phyloP scores from a whole-genome alignment of 2,797 vertebrate genomes.

The Myiothlypis chrysogaster region DNA sequence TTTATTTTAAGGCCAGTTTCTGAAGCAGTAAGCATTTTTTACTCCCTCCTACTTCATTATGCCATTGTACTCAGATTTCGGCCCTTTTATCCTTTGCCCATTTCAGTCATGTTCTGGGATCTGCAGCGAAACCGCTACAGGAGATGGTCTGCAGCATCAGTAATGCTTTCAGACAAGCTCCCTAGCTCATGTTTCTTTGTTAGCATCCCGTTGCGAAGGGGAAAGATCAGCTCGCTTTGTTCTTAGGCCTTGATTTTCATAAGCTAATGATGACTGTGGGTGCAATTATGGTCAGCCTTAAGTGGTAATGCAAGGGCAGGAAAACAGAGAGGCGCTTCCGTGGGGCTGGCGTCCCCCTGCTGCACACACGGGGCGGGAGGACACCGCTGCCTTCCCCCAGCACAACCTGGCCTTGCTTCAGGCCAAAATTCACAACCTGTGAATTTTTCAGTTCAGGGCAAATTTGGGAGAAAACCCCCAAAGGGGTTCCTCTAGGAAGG shows the following conservation, averaged over 20 bases:
- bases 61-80: constrained; percentile 63
- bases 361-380: fast-evolving
- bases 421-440: too few species aligned
- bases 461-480: too few species aligned
- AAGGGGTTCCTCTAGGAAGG: too few species aligned
- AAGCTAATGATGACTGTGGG: constrained; percentile 37
- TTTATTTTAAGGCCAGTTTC: constrained; percentile 66
- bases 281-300: constrained; percentile 28
- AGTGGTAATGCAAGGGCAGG: constrained; percentile 11
- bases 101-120: constrained; percentile 64
- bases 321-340: not conserved
- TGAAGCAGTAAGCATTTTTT: constrained; percentile 65
- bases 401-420: not conserved
- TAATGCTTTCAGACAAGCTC: constrained; percentile 38
- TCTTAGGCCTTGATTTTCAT: constrained; percentile 43
- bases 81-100: constrained; percentile 58
- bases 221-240: constrained; percentile 37
- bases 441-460: too few species aligned
- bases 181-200: constrained; percentile 39
- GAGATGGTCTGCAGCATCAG: constrained; percentile 59
- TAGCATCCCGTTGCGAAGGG: constrained; percentile 7
- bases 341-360: not conserved
- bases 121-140: constrained; percentile 49
- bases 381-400: not conserved
- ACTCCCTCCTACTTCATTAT: constrained; percentile 60